phyloP scores from a whole-genome alignment of 2,888 invertebrate genomes.

The Eristalis intricaria region DNA sequence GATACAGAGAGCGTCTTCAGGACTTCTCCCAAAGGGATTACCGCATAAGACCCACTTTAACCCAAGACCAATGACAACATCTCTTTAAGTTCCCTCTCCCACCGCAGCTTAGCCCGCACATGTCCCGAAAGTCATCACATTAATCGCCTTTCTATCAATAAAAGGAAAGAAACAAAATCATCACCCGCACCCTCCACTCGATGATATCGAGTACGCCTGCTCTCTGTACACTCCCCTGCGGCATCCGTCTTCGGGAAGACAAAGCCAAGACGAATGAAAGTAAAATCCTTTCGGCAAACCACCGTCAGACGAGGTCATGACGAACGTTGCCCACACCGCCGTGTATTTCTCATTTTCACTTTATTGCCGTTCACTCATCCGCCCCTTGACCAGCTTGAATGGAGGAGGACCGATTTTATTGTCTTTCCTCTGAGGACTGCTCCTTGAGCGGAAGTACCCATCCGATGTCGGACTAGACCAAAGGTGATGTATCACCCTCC shows the following conservation, averaged over 20 bases:
- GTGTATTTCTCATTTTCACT: background rate
- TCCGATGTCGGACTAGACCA: background rate
- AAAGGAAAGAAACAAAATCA: background rate
- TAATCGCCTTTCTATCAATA: background rate
- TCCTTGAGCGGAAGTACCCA: background rate
- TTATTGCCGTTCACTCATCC: background rate
- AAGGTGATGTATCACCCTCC: background rate
- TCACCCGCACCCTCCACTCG: too few species aligned
- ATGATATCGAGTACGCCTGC: background rate
- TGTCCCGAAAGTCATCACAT: background rate
- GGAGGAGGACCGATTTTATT: background rate
- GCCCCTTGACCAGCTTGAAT: background rate
- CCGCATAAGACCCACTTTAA: background rate
- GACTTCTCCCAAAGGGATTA: background rate
- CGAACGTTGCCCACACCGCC: background rate
- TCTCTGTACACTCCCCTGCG: background rate
- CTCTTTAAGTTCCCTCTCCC: background rate
- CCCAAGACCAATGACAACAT: background rate
- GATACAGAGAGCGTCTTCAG: background rate
- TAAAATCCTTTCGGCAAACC: background rate
- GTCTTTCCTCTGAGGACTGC: background rate
- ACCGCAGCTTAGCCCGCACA: background rate
- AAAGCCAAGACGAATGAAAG: background rate
- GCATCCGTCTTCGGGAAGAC: background rate
- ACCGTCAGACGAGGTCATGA: background rate